Evolutionary conservation across 2,888 invertebrate species (phyloP).

Genomic region (Anodontia alba): DNA sequence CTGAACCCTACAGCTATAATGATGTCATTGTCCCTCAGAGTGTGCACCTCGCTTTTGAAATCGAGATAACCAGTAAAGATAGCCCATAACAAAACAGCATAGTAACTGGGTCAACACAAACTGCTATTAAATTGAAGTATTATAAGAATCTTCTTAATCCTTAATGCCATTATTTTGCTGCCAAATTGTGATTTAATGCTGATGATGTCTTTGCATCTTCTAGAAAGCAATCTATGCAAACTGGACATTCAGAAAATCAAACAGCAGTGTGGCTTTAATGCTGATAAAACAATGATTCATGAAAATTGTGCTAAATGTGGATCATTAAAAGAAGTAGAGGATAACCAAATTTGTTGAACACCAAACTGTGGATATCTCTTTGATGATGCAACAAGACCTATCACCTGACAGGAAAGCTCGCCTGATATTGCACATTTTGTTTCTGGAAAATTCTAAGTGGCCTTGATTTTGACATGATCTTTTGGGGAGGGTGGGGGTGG

Average conservation of each 20-base stretch:
- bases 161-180: no score
- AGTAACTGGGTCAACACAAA: no score
- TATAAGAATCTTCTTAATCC: no score
- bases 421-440: no score
- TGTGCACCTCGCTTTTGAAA: no score
- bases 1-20: conserved; percentile 41
- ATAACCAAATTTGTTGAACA: neutral
- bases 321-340: neutral
- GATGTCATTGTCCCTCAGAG: no score
- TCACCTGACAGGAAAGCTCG: no score
- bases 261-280: neutral
- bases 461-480: neutral
- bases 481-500: no score
- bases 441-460: no score
- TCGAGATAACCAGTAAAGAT: no score
- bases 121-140: no score
- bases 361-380: neutral
- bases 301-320: neutral
- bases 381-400: neutral
- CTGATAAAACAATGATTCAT: neutral
- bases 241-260: neutral
- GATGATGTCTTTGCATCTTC: neutral
- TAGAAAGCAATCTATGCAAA: neutral
- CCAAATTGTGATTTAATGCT: neutral
- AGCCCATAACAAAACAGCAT: no score